Percentiles rank a stretch among this genome's conserved stretches.
phyloP scores from a whole-genome alignment of 2,888 invertebrate genomes.

The Chrysina gloriosa region DNA sequence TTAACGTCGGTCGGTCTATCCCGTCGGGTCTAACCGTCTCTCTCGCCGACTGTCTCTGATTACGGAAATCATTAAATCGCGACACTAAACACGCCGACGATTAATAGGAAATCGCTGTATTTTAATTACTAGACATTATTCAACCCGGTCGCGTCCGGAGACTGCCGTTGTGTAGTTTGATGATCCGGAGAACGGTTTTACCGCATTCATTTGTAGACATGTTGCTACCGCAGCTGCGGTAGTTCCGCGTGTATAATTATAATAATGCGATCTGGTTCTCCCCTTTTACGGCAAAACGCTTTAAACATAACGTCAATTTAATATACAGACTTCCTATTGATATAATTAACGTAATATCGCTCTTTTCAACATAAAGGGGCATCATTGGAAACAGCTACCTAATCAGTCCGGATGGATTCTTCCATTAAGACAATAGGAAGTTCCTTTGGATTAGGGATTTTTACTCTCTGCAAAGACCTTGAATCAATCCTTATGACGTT shows the following conservation, averaged over 20 bases:
- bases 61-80: conserved; percentile 44
- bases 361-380: too few species aligned
- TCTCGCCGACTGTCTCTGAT: not conserved
- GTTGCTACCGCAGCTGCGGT: not conserved
- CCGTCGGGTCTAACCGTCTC: conserved; percentile 40
- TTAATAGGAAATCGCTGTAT: conserved; percentile 30
- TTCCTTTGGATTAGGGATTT: too few species aligned
- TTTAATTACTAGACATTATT: conserved; percentile 29
- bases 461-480: too few species aligned
- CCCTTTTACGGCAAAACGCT: too few species aligned
- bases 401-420: too few species aligned
- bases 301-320: too few species aligned
- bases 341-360: too few species aligned
- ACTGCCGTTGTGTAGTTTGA: conserved; percentile 5
- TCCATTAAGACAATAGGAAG: too few species aligned
- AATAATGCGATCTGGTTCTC: not conserved
- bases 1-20: conserved; percentile 29
- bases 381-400: too few species aligned
- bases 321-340: too few species aligned
- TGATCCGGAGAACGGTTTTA: not conserved
- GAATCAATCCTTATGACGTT: too few species aligned
- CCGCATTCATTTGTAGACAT: conserved; percentile 20
- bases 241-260: not conserved
- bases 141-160: conserved; percentile 9
- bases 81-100: conserved; percentile 21